Percentiles rank a stretch among this genome's conserved stretches.
These are phyloP conservation scores for Coreius guichenoti DNA, from an alignment of 2,797 vertebrate genomes.

Conservation along the genomic window DNA sequence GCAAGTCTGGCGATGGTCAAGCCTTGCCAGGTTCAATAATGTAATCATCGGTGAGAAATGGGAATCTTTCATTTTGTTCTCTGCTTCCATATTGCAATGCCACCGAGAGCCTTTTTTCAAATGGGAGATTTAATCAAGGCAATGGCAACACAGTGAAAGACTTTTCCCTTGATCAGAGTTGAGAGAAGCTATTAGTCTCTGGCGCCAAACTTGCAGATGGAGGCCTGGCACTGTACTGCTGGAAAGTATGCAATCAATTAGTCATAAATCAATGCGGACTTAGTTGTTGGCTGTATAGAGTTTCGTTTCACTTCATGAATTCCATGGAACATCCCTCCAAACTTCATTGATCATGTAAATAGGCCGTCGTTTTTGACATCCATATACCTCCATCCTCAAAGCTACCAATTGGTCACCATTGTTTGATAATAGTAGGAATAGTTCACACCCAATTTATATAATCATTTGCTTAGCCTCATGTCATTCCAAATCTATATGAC, in stretches of 20 bases:
- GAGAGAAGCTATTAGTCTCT: conserved; percentile 66
- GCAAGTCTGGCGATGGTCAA: conserved; percentile 63
- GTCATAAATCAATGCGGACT: conserved; percentile 47
- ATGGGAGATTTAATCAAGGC: conserved; percentile 76
- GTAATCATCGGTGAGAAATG: conserved; percentile 72
- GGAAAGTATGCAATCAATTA: conserved; percentile 44
- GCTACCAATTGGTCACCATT: not conserved
- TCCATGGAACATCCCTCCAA: not conserved
- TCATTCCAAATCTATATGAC: not conserved
- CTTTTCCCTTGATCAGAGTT: conserved; percentile 71
- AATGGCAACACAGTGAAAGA: conserved; percentile 66
- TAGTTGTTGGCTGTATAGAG: conserved; percentile 21
- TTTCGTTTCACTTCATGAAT: not conserved
- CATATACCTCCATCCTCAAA: not conserved
- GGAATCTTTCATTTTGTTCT: conserved; percentile 68
- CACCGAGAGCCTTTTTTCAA: conserved; percentile 64
- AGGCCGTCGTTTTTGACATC: not conserved
- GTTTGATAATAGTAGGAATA: not conserved
- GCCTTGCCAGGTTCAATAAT: conserved; percentile 71
- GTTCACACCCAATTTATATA: not conserved
- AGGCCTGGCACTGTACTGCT: conserved; percentile 43
- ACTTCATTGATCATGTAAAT: not conserved
- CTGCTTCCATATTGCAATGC: conserved; percentile 58
- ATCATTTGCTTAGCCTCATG: not conserved
- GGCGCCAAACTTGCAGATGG: conserved; percentile 53